Evolutionary conservation across 2,888 invertebrate species (phyloP).

Genomic region (Cryptophagus acutangulus): DNA sequence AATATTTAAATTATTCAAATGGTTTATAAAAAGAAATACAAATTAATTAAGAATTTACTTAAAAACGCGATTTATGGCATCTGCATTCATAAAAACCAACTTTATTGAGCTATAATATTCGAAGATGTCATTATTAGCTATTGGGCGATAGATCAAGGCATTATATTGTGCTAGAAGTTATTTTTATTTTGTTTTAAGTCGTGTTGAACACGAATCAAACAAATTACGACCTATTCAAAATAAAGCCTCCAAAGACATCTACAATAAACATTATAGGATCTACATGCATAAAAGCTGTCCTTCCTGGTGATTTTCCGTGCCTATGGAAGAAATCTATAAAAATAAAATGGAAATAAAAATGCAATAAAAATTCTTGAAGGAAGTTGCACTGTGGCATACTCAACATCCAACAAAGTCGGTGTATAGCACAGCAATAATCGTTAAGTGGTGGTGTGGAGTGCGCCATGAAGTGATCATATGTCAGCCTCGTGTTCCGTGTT

Average conservation of each 20-base stretch:
- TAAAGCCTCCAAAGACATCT: constrained; percentile 20
- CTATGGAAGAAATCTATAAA: constrained; percentile 28
- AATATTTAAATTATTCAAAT: too few relatives aligned
- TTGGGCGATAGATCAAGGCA: too few relatives aligned
- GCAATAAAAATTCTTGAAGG: constrained; percentile 32
- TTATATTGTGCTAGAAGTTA: constrained; percentile 17
- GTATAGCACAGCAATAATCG: constrained; percentile 30
- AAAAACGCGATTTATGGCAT: too few relatives aligned
- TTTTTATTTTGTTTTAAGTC: constrained; percentile 22
- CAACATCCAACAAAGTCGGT: constrained; percentile 35
- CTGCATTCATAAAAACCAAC: too few relatives aligned
- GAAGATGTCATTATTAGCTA: too few relatives aligned
- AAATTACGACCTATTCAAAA: constrained; percentile 22
- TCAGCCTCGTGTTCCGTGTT: constrained; percentile 36
- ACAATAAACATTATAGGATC: constrained; percentile 29
- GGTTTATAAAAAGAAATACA: too few relatives aligned
- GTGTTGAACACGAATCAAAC: constrained; percentile 20
- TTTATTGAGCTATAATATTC: too few relatives aligned
- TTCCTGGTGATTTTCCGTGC: too few relatives aligned
- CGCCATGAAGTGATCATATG: constrained; percentile 34
- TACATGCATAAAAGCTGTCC: constrained; percentile 18
- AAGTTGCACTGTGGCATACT: constrained; percentile 22
- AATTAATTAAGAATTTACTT: too few relatives aligned
- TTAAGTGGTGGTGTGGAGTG: constrained; percentile 34
- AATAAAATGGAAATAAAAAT: constrained; percentile 28